These are phyloP conservation scores for Nycticorax nycticorax DNA, from an alignment of 2,113 vertebrate genomes.

Conservation along the genomic window DNA sequence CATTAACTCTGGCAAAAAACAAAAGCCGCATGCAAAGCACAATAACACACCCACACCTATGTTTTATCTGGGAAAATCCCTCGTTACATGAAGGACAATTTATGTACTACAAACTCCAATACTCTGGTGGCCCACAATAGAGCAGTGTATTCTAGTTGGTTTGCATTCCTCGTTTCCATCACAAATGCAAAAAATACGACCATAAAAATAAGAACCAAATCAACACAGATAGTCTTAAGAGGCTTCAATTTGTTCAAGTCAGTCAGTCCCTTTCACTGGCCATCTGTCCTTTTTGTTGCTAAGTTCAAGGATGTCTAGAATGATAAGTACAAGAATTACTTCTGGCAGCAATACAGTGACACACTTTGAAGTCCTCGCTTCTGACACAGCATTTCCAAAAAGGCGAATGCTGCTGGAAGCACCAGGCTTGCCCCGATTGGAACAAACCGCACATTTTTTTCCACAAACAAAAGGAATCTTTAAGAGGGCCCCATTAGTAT, in stretches of 20 bases:
- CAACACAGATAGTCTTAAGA: neutral
- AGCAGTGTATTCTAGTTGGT: neutral
- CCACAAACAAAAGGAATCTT: neutral
- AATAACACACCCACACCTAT: slow-evolving; percentile 50
- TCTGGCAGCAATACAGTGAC: neutral
- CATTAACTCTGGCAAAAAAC: slow-evolving; percentile 76
- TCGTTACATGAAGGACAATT: neutral
- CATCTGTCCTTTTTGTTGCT: slow-evolving; percentile 31
- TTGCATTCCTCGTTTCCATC: neutral
- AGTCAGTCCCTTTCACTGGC: neutral
- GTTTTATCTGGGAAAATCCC: slow-evolving; percentile 5
- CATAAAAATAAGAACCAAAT: neutral
- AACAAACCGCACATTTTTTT: neutral
- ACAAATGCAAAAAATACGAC: neutral
- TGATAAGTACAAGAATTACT: slow-evolving; percentile 13
- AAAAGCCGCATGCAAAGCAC: slow-evolving; percentile 49
- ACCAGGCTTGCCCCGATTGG: neutral
- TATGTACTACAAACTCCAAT: slow-evolving; percentile 8
- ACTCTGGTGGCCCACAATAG: neutral
- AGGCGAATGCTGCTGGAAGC: neutral
- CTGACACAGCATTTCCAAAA: slow-evolving; percentile 17
- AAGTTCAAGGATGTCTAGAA: neutral
- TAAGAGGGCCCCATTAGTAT: neutral
- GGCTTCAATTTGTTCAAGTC: slow-evolving; percentile 16
- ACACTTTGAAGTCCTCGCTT: neutral